Conservation (phyloP, 2,797 vertebrate species). For the Trachops cirrhosus region DNA sequence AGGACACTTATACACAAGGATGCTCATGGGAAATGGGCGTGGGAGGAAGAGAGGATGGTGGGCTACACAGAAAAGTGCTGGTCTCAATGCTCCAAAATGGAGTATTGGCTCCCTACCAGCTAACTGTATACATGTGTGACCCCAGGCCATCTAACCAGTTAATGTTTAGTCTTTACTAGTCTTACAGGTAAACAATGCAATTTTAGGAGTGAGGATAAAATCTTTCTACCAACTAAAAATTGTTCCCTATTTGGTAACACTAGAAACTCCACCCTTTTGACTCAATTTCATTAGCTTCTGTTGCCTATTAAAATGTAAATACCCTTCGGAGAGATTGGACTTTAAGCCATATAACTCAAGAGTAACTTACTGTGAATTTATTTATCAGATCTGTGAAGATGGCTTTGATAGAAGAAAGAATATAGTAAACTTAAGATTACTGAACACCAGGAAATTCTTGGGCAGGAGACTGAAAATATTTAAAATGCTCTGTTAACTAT, state of each 20-base stretch:
- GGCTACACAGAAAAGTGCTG: neutral
- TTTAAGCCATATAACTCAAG: slow-evolving; percentile 25
- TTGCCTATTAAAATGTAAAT: slow-evolving; percentile 56
- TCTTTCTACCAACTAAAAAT: neutral
- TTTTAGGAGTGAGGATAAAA: slow-evolving; percentile 10
- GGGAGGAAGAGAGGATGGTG: neutral
- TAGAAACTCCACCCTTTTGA: neutral
- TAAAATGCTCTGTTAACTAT: neutral
- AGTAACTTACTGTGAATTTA: slow-evolving; percentile 45
- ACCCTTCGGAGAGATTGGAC: slow-evolving; percentile 29
- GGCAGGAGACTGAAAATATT: neutral
- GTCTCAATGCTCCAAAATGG: neutral
- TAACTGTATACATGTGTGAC: neutral
- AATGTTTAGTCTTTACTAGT: neutral
- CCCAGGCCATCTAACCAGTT: neutral
- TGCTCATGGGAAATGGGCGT: neutral
- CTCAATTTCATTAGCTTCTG: slow-evolving; percentile 47
- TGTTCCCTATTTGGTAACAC: neutral
- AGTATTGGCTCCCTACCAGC: neutral
- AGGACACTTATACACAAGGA: neutral
- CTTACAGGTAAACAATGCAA: neutral
- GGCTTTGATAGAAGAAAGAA: slow-evolving; percentile 19
- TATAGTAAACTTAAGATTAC: neutral
- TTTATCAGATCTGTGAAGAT: neutral
- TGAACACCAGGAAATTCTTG: neutral